phyloP scores from a whole-genome alignment of 2,113 vertebrate species.

The Scomber scombrus region DNA sequence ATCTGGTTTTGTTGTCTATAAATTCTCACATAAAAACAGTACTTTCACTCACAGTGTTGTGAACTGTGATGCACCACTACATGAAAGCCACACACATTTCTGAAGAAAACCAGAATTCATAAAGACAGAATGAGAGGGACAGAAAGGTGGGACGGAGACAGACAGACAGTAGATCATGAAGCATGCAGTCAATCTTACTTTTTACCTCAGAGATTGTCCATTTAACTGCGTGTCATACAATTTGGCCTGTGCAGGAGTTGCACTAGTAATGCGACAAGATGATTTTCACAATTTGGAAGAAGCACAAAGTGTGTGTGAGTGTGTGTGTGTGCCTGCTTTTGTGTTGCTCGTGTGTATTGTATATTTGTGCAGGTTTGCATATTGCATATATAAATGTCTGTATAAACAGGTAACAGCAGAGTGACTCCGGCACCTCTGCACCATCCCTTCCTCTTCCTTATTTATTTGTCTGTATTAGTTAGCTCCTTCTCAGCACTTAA shows the following conservation, averaged over 20 bases:
- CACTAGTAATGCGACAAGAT: slow-evolving; percentile 24
- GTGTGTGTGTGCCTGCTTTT: slow-evolving; percentile 17
- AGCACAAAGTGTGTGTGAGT: slow-evolving; percentile 32
- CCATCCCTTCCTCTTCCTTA: slow-evolving; percentile 72
- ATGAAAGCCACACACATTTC: slow-evolving; percentile 42
- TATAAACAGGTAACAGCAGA: slow-evolving; percentile 81
- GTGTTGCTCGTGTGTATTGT: slow-evolving; percentile 18
- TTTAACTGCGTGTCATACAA: slow-evolving; percentile 26
- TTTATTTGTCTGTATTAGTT: slow-evolving; percentile 94
- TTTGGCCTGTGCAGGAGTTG: slow-evolving; percentile 45
- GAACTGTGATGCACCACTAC: slow-evolving; percentile 9
- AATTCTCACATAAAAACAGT: slow-evolving; percentile 36
- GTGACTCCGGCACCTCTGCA: slow-evolving; percentile 69
- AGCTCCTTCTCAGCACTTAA: slow-evolving; percentile 95
- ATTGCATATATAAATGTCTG: slow-evolving; percentile 65
- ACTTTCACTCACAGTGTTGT: not conserved
- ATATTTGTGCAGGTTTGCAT: slow-evolving; percentile 70
- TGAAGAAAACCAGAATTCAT: slow-evolving; percentile 36
- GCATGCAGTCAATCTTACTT: slow-evolving; percentile 33
- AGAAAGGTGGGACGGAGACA: slow-evolving; percentile 9
- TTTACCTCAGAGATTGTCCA: slow-evolving; percentile 44
- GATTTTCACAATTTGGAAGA: slow-evolving; percentile 46
- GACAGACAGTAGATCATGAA: slow-evolving; percentile 42
- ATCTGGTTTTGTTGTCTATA: slow-evolving; percentile 25
- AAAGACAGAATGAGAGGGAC: slow-evolving; percentile 36